Evolutionary conservation across 1,140 invertebrate species (phyloP).

Genomic region (Lepidurus arcticus): DNA sequence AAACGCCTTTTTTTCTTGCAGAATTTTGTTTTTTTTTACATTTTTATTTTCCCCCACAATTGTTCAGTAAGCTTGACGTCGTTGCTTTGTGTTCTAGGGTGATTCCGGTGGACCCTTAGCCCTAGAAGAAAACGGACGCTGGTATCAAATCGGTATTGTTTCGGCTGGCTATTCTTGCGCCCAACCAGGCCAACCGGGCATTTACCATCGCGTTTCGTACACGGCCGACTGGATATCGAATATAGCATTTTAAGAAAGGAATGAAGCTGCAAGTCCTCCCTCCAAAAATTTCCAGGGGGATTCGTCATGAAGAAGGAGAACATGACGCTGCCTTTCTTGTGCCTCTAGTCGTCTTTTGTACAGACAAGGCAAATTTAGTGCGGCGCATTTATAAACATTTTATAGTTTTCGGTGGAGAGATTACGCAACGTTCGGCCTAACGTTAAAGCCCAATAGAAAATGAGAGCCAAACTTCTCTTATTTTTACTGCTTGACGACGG

Average conservation of each 20-base stretch:
- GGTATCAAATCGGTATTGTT: slow-evolving; percentile 85
- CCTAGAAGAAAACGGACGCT: slow-evolving; percentile 74
- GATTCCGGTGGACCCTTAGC: slow-evolving; percentile 85
- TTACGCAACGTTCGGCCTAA: background rate
- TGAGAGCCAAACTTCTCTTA: too few relatives aligned
- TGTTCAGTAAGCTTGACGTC: background rate
- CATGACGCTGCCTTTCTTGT: background rate
- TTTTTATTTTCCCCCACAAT: background rate
- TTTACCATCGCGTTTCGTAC: slow-evolving; percentile 87
- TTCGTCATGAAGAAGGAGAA: background rate
- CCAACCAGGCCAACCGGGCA: slow-evolving; percentile 82
- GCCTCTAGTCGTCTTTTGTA: slow-evolving; percentile 8
- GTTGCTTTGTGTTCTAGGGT: slow-evolving; percentile 50
- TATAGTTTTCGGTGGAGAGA: background rate
- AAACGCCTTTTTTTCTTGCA: slow-evolving; percentile 23
- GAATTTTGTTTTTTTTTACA: background rate
- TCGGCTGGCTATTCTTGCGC: slow-evolving; percentile 91
- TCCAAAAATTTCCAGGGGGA: background rate
- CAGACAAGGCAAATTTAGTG: slow-evolving; percentile 10
- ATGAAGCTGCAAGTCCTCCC: background rate
- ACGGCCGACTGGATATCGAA: slow-evolving; percentile 84
- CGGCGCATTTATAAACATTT: background rate
- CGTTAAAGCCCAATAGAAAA: too few relatives aligned
- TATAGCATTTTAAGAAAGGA: slow-evolving; percentile 35
- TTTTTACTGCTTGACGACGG: too few relatives aligned